Evolutionary conservation across 2,797 vertebrate genomes (phyloP).

Genomic region (Malurus splendens): DNA sequence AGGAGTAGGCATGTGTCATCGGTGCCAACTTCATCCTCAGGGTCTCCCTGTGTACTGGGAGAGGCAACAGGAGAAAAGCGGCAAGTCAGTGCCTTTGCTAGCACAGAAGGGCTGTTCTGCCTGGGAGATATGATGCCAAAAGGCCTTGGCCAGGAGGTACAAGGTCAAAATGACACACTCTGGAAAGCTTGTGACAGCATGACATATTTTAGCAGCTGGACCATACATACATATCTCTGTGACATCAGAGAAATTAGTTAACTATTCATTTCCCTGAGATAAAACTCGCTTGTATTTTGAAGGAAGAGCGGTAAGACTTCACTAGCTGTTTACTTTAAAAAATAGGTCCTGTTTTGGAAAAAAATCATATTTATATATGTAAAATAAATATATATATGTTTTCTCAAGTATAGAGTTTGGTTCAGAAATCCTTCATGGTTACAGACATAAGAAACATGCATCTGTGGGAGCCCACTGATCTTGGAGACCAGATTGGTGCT

Average conservation of each 20-base stretch:
- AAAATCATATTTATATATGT: too few relatives aligned
- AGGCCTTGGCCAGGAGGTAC: background rate
- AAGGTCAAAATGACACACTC: background rate
- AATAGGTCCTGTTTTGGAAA: background rate
- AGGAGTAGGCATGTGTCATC: background rate
- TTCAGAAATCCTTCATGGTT: background rate
- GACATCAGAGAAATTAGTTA: background rate
- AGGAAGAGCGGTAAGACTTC: background rate
- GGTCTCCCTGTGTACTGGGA: fast-evolving
- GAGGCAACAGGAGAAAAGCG: background rate
- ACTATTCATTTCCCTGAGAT: background rate
- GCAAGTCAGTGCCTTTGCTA: background rate
- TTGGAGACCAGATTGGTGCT: background rate
- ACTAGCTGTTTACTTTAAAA: background rate
- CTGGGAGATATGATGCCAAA: background rate
- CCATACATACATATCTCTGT: fast-evolving
- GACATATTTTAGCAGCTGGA: background rate
- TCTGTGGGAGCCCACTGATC: fast-evolving
- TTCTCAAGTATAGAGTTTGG: background rate
- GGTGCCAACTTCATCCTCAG: background rate
- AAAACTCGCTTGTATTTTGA: background rate
- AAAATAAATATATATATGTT: too few relatives aligned
- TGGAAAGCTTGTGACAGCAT: background rate
- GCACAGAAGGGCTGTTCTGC: background rate
- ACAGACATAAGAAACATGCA: background rate